Percentiles rank a stretch among this genome's conserved stretches.
phyloP scores from a whole-genome alignment of 2,113 vertebrate genomes.

The Myrmecophaga tridactyla region DNA sequence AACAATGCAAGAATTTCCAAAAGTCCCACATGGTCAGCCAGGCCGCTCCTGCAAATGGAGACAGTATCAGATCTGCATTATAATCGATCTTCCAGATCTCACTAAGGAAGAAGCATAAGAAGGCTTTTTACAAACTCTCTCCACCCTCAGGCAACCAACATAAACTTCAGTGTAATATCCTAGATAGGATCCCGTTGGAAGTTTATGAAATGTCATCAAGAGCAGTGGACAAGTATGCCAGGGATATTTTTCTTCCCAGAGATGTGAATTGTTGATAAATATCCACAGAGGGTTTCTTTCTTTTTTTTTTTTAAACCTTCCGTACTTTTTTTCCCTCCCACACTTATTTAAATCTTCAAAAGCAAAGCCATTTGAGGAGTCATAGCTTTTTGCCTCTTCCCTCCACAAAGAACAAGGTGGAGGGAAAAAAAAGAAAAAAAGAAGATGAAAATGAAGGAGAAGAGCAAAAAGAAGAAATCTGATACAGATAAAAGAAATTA shows the following conservation, averaged over 20 bases:
- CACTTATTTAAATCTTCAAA: neutral
- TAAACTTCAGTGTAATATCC: conserved; percentile 26
- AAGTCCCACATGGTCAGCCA: conserved; percentile 62
- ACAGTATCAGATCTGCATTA: conserved; percentile 76
- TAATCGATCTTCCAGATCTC: conserved; percentile 79
- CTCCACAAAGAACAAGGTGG: neutral
- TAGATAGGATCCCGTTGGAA: neutral
- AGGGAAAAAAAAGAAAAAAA: neutral
- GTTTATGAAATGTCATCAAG: neutral
- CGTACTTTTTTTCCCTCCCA: neutral
- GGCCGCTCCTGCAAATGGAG: conserved; percentile 65
- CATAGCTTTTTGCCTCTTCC: neutral
- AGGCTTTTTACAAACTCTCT: neutral
- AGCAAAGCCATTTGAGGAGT: neutral
- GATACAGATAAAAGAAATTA: conserved; percentile 69
- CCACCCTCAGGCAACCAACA: conserved; percentile 9
- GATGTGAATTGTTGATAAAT: conserved; percentile 22
- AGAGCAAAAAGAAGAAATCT: neutral
- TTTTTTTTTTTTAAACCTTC: too few relatives aligned
- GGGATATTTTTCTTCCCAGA: neutral
- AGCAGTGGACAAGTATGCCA: neutral
- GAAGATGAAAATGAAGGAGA: neutral
- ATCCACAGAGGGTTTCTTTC: accelerated
- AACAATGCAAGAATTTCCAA: conserved; percentile 25
- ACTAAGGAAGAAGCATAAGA: neutral